These are phyloP conservation scores for Mylabris phalerata DNA, from an alignment of 1,140 invertebrate species.

Conservation along the genomic window DNA sequence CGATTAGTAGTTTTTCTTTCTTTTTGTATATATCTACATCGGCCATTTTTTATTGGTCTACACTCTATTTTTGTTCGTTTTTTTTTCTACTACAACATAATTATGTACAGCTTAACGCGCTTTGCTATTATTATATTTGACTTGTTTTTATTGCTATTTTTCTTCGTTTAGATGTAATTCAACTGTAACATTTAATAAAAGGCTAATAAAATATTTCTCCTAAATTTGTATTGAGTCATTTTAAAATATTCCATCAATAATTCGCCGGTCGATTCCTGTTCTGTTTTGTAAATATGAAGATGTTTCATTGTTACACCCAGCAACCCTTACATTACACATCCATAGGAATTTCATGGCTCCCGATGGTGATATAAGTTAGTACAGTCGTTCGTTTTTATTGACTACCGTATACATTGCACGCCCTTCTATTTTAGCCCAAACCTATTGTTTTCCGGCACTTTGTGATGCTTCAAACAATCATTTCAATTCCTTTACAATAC, in stretches of 20 bases:
- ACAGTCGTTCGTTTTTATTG: constrained; percentile 30
- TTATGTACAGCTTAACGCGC: constrained; percentile 17
- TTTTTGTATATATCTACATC: constrained; percentile 24
- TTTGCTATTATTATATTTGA: constrained; percentile 16
- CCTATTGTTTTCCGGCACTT: too few species aligned
- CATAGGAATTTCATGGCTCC: constrained; percentile 19
- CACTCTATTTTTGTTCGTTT: too few species aligned
- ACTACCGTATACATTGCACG: constrained; percentile 23
- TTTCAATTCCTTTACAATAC: too few species aligned
- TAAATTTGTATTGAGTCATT: too few species aligned
- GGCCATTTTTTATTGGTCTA: constrained; percentile 22
- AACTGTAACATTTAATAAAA: constrained; percentile 14
- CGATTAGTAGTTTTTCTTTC: constrained; percentile 16
- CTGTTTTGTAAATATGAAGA: too few species aligned
- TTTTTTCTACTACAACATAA: too few species aligned
- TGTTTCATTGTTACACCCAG: too few species aligned
- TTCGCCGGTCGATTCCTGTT: too few species aligned
- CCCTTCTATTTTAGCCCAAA: background rate
- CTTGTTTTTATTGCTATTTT: constrained; percentile 16
- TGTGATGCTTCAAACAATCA: too few species aligned
- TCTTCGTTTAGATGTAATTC: constrained; percentile 13
- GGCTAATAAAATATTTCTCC: constrained; percentile 6
- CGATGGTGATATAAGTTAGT: constrained; percentile 26
- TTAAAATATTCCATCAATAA: too few species aligned
- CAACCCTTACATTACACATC: constrained; percentile 19